Conservation (phyloP, 2,888 invertebrate genomes). For the Drosophila nigricruria region DNA sequence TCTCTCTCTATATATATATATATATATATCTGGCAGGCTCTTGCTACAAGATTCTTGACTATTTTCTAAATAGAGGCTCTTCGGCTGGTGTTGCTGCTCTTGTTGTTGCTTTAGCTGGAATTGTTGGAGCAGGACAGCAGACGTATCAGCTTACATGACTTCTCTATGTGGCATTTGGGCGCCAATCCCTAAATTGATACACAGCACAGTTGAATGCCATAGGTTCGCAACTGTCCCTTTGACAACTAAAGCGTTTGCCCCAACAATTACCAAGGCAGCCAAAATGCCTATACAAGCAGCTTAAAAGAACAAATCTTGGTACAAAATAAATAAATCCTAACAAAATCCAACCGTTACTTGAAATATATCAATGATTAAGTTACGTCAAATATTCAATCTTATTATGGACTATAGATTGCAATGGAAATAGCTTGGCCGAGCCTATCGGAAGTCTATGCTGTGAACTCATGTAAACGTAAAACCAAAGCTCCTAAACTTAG, state of each 20-base stretch:
- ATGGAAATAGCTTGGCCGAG: background rate
- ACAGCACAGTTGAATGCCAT: constrained; percentile 40
- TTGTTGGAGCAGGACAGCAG: constrained; percentile 59
- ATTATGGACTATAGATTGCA: background rate
- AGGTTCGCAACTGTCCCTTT: constrained; percentile 18
- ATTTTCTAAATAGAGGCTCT: constrained; percentile 66
- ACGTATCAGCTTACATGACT: constrained; percentile 75
- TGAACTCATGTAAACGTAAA: no score
- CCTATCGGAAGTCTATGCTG: background rate
- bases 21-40: constrained; percentile 19
- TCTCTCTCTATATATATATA: background rate
- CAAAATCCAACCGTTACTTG: no score
- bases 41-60: constrained; percentile 61
- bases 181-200: constrained; percentile 75
- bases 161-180: constrained; percentile 78
- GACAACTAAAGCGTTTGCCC: constrained; percentile 12
- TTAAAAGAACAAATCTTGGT: no score
- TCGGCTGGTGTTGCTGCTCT: constrained; percentile 29
- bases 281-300: background rate
- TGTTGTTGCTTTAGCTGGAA: constrained; percentile 43
- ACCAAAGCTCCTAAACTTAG: no score
- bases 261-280: constrained; percentile 1
- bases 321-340: no score
- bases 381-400: background rate
- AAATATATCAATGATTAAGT: background rate